A percentile compares a stretch with the other conserved stretches of the same genome.
Conservation (phyloP, 1,140 invertebrate genomes). For the Macrobrachium rosenbergii region DNA sequence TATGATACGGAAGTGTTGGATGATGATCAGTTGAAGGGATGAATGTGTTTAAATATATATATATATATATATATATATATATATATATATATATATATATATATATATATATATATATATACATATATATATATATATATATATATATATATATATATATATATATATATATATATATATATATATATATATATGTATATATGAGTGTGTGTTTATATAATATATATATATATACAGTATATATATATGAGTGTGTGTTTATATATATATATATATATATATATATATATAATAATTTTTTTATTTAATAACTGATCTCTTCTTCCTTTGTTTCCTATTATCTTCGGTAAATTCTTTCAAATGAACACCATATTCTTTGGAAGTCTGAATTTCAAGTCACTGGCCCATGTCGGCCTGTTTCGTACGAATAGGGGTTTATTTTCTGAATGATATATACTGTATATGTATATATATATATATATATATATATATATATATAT, state of each 20-base stretch:
- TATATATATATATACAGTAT: neutral
- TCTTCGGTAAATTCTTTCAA: no score
- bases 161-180: neutral
- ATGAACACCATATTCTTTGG: no score
- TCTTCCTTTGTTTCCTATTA: no score
- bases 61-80: slow-evolving; percentile 3
- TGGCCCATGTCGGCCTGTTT: no score
- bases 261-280: slow-evolving; percentile 2
- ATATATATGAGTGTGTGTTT: neutral
- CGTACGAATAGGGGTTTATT: no score
- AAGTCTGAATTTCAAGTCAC: no score
- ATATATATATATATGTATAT: no score
- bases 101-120: neutral
- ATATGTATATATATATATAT: neutral
- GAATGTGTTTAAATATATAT: neutral
- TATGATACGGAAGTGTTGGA: neutral
- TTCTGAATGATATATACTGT: neutral
- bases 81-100: neutral
- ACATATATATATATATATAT: neutral
- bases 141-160: neutral
- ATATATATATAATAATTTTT: neutral
- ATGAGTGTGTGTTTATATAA: neutral
- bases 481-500: no score
- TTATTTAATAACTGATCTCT: no score
- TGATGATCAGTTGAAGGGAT: neutral